Conservation (phyloP, 2,888 invertebrate genomes). For the Notocelia uddmanniana region DNA sequence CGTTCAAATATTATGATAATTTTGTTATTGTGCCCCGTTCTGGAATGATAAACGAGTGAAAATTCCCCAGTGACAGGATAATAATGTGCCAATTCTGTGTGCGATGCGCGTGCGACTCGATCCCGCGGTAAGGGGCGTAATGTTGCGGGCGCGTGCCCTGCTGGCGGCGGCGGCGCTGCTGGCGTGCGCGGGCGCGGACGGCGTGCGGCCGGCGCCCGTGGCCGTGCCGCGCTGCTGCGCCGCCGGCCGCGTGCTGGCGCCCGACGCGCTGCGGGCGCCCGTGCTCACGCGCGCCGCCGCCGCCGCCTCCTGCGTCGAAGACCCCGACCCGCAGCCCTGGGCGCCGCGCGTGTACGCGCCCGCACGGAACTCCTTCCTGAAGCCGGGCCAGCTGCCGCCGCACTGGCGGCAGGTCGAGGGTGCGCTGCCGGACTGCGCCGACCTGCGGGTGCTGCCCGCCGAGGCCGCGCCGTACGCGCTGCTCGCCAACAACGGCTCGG, state of each 20-base stretch:
- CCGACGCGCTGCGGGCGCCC: slow-evolving; percentile 57
- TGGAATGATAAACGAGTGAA: slow-evolving; percentile 32
- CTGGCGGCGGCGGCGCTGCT: slow-evolving; percentile 61
- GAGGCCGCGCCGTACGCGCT: slow-evolving; percentile 80
- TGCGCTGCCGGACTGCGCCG: slow-evolving; percentile 70
- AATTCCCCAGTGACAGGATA: slow-evolving; percentile 14
- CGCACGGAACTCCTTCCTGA: slow-evolving; percentile 68
- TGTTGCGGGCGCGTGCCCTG: slow-evolving; percentile 58
- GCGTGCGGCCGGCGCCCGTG: slow-evolving; percentile 57
- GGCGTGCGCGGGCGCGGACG: slow-evolving; percentile 60
- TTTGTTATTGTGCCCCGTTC: neutral
- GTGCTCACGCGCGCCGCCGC: slow-evolving; percentile 42
- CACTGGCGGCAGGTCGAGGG: slow-evolving; percentile 77
- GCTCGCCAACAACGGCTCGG: slow-evolving; percentile 88
- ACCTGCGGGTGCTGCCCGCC: slow-evolving; percentile 69
- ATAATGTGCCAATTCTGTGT: slow-evolving; percentile 34
- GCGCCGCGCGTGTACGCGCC: slow-evolving; percentile 87
- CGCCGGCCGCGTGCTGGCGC: slow-evolving; percentile 77
- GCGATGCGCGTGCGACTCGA: slow-evolving; percentile 48
- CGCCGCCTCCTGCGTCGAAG: slow-evolving; percentile 59
- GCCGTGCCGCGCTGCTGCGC: slow-evolving; percentile 84
- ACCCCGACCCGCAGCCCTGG: slow-evolving; percentile 72
- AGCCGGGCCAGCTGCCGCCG: slow-evolving; percentile 72
- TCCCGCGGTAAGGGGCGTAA: slow-evolving; percentile 43
- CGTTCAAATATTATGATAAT: slow-evolving; percentile 16